Conservation (phyloP, 2,113 vertebrate genomes). For the Dipodomys spectabilis region DNA sequence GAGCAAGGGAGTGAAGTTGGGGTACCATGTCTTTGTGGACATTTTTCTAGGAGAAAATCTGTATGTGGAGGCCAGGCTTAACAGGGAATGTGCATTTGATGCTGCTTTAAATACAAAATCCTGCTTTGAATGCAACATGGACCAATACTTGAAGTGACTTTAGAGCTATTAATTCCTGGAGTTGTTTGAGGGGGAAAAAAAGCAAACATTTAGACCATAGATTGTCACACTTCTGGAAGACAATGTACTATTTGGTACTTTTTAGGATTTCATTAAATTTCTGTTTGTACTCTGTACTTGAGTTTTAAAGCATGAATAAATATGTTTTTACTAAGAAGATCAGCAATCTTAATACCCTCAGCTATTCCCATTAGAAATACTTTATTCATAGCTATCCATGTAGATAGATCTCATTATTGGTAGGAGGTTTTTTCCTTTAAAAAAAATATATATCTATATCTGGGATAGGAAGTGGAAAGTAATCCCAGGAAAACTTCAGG, state of each 20-base stretch:
- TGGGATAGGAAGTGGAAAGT: neutral
- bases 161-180: neutral
- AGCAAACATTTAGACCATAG: constrained; percentile 16
- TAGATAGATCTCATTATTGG: constrained; percentile 28
- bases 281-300: neutral
- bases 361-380: constrained; percentile 12
- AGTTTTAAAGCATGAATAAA: neutral
- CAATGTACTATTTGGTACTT: neutral
- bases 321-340: neutral
- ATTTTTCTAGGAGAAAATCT: neutral
- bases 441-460: constrained; percentile 1
- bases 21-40: neutral
- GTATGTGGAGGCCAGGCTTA: neutral
- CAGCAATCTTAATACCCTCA: neutral
- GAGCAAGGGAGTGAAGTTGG: neutral
- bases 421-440: neutral
- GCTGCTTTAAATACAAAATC: neutral
- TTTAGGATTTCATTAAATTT: neutral
- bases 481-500: constrained; percentile 2
- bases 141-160: neutral
- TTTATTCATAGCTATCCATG: neutral
- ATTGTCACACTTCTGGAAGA: constrained; percentile 20
- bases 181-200: neutral
- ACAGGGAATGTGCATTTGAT: neutral
- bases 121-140: neutral